Percentiles rank a stretch among this genome's conserved stretches.
Conservation (phyloP, 30 jellyfish, hydroid and myxozoan species). For the Hydractinia echinata region DNA sequence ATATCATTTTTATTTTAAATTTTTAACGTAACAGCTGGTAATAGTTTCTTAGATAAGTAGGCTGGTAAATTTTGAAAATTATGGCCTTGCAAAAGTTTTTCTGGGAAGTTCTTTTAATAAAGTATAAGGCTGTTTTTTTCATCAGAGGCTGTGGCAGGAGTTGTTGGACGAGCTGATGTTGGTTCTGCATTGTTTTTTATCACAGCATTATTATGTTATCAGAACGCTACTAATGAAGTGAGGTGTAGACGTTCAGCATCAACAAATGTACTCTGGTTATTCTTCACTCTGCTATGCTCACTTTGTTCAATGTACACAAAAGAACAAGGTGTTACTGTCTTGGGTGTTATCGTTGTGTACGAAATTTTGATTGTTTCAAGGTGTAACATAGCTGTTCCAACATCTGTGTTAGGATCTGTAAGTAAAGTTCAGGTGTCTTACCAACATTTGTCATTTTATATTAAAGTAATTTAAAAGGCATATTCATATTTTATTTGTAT, state of each 20-base stretch:
- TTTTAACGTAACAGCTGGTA: too few relatives aligned
- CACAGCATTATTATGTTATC: conserved; percentile 39
- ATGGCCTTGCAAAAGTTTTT: too few relatives aligned
- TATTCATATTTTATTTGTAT: background rate
- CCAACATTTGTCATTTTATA: background rate
- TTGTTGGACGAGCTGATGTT: conserved; percentile 96
- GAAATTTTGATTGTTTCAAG: conserved; percentile 48
- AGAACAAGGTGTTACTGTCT: conserved; percentile 84
- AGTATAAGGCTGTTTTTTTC: background rate
- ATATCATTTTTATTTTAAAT: too few relatives aligned
- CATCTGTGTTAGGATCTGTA: conserved; percentile 34
- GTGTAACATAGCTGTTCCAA: conserved; percentile 33
- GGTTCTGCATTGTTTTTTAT: conserved; percentile 72
- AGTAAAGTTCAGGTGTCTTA: background rate
- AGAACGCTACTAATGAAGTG: conserved; percentile 27
- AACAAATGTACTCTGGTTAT: conserved; percentile 33
- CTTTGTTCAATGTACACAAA: conserved; percentile 54
- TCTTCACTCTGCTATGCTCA: conserved; percentile 37
- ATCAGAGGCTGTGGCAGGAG: conserved; percentile 95
- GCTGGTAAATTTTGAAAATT: too few relatives aligned
- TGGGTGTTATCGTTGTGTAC: conserved; percentile 61
- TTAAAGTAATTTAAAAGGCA: background rate
- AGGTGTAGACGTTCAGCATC: background rate
- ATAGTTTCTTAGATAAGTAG: too few relatives aligned
- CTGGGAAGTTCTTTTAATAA: too few relatives aligned